These are phyloP conservation scores for Drosophila lutescens DNA, from an alignment of 2,888 invertebrate genomes.

Conservation along the genomic window DNA sequence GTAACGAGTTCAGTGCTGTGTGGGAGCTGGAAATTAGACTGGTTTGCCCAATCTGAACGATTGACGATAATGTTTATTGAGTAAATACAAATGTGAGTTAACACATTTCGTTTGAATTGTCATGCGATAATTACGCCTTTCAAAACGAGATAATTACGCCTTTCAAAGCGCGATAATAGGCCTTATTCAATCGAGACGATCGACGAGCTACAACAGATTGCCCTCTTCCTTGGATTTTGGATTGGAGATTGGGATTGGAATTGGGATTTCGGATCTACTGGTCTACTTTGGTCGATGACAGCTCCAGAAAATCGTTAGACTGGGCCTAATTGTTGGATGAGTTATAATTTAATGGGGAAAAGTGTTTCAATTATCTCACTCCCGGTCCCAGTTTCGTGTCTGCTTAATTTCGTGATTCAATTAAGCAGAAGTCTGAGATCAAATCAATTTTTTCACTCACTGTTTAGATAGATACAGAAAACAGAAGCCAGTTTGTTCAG, in stretches of 20 bases:
- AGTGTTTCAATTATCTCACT: conserved; percentile 34
- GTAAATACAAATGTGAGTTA: conserved; percentile 68
- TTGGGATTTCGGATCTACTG: not conserved
- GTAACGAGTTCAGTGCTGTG: conserved; percentile 17
- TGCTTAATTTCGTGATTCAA: not conserved
- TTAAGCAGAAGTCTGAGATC: not conserved
- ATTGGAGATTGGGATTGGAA: not conserved
- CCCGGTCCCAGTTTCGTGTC: not conserved
- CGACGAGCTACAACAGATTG: conserved; percentile 18
- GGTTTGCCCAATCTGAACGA: conserved; percentile 39
- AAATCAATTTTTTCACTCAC: not conserved
- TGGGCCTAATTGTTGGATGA: conserved; percentile 35
- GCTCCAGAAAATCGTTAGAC: not conserved
- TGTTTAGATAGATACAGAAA: not conserved
- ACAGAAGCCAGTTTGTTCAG: too few species aligned
- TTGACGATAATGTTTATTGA: conserved; percentile 72
- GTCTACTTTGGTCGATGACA: conserved; percentile 1
- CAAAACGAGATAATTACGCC: conserved; percentile 76
- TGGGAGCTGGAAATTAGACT: conserved; percentile 37
- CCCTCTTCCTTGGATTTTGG: conserved; percentile 32
- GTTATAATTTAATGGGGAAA: conserved; percentile 20
- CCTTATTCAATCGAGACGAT: conserved; percentile 61
- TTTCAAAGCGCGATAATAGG: conserved; percentile 77
- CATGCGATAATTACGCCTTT: conserved; percentile 78
- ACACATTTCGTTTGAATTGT: conserved; percentile 70